Evolutionary conservation across 2,888 invertebrate genomes (phyloP).

Genomic region (Ariolimax columbianus): DNA sequence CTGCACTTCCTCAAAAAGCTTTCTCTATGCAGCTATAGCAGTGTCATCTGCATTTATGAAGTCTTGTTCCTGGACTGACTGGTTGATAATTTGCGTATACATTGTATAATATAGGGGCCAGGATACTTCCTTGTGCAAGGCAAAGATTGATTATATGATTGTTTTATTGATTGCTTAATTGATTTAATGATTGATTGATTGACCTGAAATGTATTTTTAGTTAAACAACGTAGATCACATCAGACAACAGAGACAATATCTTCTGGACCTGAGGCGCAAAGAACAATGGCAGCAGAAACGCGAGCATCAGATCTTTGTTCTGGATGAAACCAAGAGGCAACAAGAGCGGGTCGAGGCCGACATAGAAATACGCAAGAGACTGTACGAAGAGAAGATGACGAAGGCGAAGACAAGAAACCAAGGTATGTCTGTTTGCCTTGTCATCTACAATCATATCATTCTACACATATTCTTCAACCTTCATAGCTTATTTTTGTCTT

Average conservation of each 20-base stretch:
- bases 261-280: neutral
- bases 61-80: too few relatives aligned
- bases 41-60: too few relatives aligned
- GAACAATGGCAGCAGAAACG: slow-evolving; percentile 22
- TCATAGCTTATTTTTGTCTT: too few relatives aligned
- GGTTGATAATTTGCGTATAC: too few relatives aligned
- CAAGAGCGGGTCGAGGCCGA: slow-evolving; percentile 20
- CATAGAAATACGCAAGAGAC: neutral
- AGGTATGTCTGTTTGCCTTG: neutral
- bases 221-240: slow-evolving; percentile 34
- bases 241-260: neutral
- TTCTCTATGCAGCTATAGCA: too few relatives aligned
- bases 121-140: too few relatives aligned
- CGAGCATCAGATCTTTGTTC: slow-evolving; percentile 3
- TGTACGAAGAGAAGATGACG: slow-evolving; percentile 9
- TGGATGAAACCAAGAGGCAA: slow-evolving; percentile 11
- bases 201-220: neutral
- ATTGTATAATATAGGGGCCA: too few relatives aligned
- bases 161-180: neutral
- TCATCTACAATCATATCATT: too few relatives aligned
- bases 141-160: neutral
- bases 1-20: too few relatives aligned
- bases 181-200: neutral
- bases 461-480: too few relatives aligned
- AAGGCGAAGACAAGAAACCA: neutral